A percentile compares a stretch with the other conserved stretches of the same genome.
Conservation (phyloP, 2,113 vertebrate genomes). For the Noctilio leporinus region DNA sequence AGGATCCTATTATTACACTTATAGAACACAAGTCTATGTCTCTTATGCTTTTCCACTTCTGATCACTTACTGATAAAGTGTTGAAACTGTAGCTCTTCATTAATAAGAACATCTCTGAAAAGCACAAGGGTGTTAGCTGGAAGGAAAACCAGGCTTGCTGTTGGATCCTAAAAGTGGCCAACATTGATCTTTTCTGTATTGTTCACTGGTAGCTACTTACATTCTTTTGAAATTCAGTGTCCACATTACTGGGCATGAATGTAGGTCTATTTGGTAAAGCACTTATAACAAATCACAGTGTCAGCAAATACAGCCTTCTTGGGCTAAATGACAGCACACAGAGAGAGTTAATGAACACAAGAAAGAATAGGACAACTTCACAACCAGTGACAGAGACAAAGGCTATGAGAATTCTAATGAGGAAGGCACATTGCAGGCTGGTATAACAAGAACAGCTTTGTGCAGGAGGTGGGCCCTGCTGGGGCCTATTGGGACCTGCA, state of each 20-base stretch:
- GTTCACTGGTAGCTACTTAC: neutral
- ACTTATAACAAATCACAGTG: neutral
- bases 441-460: neutral
- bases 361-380: neutral
- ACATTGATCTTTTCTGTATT: neutral
- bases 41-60: constrained; percentile 18
- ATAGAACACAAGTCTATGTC: neutral
- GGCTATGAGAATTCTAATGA: neutral
- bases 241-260: neutral
- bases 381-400: neutral
- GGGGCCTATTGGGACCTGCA: neutral
- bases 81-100: neutral
- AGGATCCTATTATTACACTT: neutral
- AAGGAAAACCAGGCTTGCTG: neutral
- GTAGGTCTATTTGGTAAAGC: neutral
- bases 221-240: constrained; percentile 26
- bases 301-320: neutral
- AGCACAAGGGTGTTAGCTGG: neutral
- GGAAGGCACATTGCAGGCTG: neutral
- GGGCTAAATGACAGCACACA: neutral
- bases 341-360: neutral
- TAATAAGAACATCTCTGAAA: neutral
- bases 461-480: neutral
- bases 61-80: neutral
- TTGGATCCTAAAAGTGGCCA: neutral